phyloP scores from a whole-genome alignment of 2,888 invertebrate species.

The Volucella inflata region DNA sequence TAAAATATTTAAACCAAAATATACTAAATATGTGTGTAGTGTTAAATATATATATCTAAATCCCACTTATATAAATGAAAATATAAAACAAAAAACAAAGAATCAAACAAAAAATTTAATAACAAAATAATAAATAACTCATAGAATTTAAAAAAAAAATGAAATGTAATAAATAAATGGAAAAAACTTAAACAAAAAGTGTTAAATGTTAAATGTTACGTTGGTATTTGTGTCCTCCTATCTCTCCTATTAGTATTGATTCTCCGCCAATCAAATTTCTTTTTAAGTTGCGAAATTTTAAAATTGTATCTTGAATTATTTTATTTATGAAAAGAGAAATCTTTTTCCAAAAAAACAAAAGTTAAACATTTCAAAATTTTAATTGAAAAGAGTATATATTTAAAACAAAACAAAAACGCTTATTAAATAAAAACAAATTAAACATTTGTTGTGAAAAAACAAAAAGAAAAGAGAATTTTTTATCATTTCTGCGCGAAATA shows the following conservation, averaged over 20 bases:
- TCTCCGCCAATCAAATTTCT: conserved; percentile 69
- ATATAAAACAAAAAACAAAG: conserved; percentile 59
- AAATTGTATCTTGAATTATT: conserved; percentile 76
- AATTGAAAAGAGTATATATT: conserved; percentile 35
- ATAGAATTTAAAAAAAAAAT: conserved; percentile 77
- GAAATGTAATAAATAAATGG: conserved; percentile 70
- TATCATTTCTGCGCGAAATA: conserved; percentile 63
- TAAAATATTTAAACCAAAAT: conserved; percentile 71
- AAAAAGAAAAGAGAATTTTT: conserved; percentile 41
- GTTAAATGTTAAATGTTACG: conserved; percentile 77
- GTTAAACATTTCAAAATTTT: conserved; percentile 62
- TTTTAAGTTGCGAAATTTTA: conserved; percentile 77
- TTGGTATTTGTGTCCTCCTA: conserved; percentile 76
- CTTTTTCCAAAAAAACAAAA: conserved; percentile 55
- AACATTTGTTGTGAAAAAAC: conserved; percentile 53
- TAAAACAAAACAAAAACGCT: conserved; percentile 55
- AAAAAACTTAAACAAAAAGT: conserved; percentile 68
- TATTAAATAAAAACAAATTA: conserved; percentile 46
- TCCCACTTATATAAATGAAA: conserved; percentile 56
- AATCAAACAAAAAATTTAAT: conserved; percentile 45
- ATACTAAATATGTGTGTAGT: conserved; percentile 75
- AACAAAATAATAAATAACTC: conserved; percentile 67
- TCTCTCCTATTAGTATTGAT: conserved; percentile 59
- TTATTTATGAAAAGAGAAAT: conserved; percentile 65
- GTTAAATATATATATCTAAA: conserved; percentile 75